A percentile compares a stretch with the other conserved stretches of the same genome.
Conservation (phyloP, 1,140 invertebrate genomes). For the Radopholus similis region DNA sequence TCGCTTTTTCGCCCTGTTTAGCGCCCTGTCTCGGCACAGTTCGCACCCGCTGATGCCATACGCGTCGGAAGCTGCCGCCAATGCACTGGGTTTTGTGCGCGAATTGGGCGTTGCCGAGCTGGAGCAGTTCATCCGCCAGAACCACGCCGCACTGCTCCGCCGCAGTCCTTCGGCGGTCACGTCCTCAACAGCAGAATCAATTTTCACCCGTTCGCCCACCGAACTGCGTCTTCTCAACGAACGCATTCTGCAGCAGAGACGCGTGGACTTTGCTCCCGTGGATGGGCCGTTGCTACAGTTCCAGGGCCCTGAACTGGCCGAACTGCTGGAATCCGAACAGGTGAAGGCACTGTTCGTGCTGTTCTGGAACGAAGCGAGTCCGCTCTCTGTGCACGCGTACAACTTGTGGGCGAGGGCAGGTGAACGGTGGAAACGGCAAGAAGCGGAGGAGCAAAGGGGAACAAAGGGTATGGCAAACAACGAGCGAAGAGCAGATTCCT, state of each 20-base stretch:
- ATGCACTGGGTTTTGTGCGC: conserved; percentile 39
- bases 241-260: conserved; percentile 22
- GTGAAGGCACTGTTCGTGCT: conserved; percentile 25
- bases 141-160: conserved; percentile 5
- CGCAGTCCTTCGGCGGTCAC: background rate
- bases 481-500: background rate
- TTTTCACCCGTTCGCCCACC: conserved; percentile 38
- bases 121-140: conserved; percentile 35
- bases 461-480: background rate
- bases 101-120: conserved; percentile 30
- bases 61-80: conserved; percentile 24
- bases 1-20: conserved; percentile 27
- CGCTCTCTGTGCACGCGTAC: conserved; percentile 31
- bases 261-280: background rate
- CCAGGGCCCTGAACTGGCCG: conserved; percentile 13
- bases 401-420: conserved; percentile 24
- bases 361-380: conserved; percentile 36
- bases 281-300: conserved; percentile 16
- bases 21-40: conserved; percentile 41
- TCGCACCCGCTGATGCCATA: conserved; percentile 26
- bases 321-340: conserved; percentile 21
- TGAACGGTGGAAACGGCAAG: conserved; percentile 1
- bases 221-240: conserved; percentile 35
- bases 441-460: too few species aligned
- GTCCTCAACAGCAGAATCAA: conserved; percentile 5